phyloP scores from a whole-genome alignment of 2,797 vertebrate genomes.

The Calcarius lapponicus region DNA sequence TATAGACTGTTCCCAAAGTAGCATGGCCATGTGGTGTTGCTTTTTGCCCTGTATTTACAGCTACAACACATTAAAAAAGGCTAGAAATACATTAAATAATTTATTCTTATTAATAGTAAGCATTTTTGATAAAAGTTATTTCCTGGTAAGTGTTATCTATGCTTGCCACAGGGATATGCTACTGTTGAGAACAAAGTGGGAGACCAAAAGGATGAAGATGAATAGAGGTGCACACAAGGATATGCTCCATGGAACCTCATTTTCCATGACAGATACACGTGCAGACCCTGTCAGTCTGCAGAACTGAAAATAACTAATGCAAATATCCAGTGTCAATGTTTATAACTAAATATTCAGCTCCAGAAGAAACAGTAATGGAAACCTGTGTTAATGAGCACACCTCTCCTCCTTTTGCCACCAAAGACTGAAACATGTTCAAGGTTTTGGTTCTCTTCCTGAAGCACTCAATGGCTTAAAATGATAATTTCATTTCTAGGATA shows the following conservation, averaged over 20 bases:
- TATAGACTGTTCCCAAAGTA: neutral
- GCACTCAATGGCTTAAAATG: neutral
- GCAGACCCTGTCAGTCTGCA: neutral
- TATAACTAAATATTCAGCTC: neutral
- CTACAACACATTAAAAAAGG: neutral
- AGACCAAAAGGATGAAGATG: neutral
- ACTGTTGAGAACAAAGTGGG: neutral
- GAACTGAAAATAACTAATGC: neutral
- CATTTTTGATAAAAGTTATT: neutral
- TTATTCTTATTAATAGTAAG: neutral
- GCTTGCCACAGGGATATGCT: neutral
- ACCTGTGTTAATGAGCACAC: neutral
- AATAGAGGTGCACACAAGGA: neutral
- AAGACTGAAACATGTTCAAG: neutral
- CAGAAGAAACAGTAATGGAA: neutral
- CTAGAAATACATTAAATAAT: neutral
- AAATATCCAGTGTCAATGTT: neutral
- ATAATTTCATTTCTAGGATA: neutral
- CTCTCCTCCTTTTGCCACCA: neutral
- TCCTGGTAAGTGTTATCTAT: neutral
- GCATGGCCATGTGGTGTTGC: neutral
- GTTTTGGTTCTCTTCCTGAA: neutral
- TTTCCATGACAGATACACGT: neutral
- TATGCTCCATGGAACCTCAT: neutral
- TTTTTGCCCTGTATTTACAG: conserved; percentile 5